Percentiles rank a stretch among this genome's conserved stretches.
Conservation (phyloP, 37 sponge, comb jelly and placozoan genomes). For the Dysidea cf. avara region DNA sequence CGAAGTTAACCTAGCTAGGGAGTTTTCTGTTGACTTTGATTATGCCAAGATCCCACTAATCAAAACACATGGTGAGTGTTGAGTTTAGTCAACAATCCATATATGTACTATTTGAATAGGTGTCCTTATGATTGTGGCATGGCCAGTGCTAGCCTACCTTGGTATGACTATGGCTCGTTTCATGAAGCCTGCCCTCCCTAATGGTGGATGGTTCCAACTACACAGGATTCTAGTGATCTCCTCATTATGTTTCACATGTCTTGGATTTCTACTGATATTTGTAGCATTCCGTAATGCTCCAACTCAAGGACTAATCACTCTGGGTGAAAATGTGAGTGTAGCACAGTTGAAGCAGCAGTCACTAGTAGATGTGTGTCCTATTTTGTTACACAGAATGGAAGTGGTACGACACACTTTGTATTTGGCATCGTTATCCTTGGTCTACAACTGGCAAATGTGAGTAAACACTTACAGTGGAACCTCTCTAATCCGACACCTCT, state of each 20-base stretch:
- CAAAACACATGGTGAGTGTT: too few species aligned
- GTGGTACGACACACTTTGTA: conserved; percentile 39
- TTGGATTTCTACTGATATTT: conserved; percentile 65
- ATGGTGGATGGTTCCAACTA: conserved; percentile 5
- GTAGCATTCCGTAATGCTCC: too few species aligned
- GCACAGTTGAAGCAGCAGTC: background rate
- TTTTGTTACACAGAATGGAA: conserved; percentile 13
- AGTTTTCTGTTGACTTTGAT: background rate
- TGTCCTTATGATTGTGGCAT: too few species aligned
- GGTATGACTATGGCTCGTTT: background rate
- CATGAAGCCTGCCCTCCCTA: background rate
- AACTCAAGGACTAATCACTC: conserved; percentile 31
- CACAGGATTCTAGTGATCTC: conserved; percentile 58
- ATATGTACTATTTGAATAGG: too few species aligned
- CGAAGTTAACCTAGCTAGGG: too few species aligned
- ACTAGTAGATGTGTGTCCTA: background rate
- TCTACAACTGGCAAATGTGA: conserved; percentile 68
- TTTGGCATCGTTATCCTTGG: conserved; percentile 56
- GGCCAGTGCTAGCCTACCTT: background rate
- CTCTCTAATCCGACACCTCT: too few species aligned
- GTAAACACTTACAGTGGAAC: conserved; percentile 7
- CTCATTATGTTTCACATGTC: conserved; percentile 29
- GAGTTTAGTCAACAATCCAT: too few species aligned
- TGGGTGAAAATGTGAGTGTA: conserved; percentile 18
- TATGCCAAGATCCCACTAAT: background rate